These are phyloP conservation scores for Monodelphis domestica DNA, from an alignment of 2,797 vertebrate genomes.

Conservation along the genomic window DNA sequence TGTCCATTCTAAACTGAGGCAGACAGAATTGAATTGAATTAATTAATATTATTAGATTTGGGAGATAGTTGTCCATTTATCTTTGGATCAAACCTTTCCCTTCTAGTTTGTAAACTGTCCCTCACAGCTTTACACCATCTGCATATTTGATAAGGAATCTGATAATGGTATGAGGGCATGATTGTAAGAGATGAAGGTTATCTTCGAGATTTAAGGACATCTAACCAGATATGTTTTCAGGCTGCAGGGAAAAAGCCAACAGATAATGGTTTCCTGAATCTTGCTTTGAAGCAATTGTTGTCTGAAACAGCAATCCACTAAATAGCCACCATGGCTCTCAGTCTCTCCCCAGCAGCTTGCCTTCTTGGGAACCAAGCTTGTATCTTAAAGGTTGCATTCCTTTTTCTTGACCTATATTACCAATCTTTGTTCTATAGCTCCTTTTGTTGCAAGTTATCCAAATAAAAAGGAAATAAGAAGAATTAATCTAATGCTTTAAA, in stretches of 20 bases:
- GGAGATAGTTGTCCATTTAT: background rate
- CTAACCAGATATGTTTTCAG: background rate
- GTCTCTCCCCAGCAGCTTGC: background rate
- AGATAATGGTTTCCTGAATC: background rate
- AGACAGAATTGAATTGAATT: background rate
- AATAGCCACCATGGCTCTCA: background rate
- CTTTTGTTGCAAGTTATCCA: background rate
- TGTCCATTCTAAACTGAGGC: background rate
- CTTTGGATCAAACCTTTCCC: background rate
- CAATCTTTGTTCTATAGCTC: background rate
- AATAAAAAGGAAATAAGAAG: background rate
- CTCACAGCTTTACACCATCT: background rate
- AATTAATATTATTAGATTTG: background rate
- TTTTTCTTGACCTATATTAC: background rate
- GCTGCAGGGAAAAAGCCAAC: background rate
- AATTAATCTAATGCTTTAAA: background rate
- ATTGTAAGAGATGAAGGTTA: background rate
- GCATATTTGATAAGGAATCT: background rate
- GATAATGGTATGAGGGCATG: background rate
- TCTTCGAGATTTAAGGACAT: background rate
- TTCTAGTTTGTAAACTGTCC: background rate
- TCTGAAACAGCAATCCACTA: background rate
- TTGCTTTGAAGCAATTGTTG: background rate
- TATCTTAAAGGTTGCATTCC: background rate
- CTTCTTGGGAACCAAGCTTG: background rate